phyloP scores from a whole-genome alignment of 2,888 invertebrate genomes.

The Archips xylosteana region DNA sequence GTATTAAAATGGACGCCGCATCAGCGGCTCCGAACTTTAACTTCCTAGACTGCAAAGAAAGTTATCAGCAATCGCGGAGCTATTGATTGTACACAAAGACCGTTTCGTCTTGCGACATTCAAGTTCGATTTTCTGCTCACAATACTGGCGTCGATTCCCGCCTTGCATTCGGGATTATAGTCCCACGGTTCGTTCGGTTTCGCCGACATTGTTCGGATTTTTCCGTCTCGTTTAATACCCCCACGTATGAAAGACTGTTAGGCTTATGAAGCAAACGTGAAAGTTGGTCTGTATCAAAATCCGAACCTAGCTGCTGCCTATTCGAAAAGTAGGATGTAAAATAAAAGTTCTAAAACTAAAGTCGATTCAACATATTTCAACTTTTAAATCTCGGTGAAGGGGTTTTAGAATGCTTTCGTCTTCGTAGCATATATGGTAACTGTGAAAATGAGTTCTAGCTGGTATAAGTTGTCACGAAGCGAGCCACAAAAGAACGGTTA shows the following conservation, averaged over 20 bases:
- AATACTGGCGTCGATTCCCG: constrained; percentile 77
- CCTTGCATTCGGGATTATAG: constrained; percentile 77
- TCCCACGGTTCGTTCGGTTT: constrained; percentile 68
- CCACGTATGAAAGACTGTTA: constrained; percentile 38
- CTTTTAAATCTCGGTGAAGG: constrained; percentile 6
- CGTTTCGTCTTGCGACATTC: constrained; percentile 78
- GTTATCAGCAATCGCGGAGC: constrained; percentile 80
- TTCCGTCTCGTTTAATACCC: constrained; percentile 55
- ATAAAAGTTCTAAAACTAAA: constrained; percentile 13
- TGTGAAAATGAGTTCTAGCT: neutral
- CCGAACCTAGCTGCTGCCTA: constrained; percentile 3
- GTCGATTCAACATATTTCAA: neutral
- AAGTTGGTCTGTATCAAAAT: constrained; percentile 32
- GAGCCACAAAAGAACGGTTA: neutral
- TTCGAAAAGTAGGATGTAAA: neutral
- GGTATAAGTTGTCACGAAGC: neutral
- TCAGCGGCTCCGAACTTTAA: constrained; percentile 67
- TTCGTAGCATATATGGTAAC: neutral
- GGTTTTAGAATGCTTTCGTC: neutral
- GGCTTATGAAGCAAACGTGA: constrained; percentile 40
- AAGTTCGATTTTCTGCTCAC: constrained; percentile 80
- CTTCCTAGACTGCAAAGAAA: constrained; percentile 74
- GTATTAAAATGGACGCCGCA: constrained; percentile 59
- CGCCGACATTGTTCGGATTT: constrained; percentile 60
- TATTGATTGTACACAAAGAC: constrained; percentile 82